phyloP scores from a whole-genome alignment of 2,888 invertebrate species.

The Leptinotarsa peninsularis region DNA sequence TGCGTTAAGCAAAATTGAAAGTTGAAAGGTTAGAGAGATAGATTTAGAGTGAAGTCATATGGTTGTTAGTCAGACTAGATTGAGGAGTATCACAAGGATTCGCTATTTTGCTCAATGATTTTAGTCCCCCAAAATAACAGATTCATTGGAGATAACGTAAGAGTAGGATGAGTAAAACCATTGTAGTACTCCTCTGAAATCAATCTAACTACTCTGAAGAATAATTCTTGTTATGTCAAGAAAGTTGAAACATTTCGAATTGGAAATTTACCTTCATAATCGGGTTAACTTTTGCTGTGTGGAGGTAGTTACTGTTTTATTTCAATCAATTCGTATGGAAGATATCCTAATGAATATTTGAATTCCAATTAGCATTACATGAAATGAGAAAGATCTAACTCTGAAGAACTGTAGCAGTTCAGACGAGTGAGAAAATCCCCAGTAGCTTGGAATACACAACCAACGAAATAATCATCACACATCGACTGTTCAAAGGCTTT shows the following conservation, averaged over 20 bases:
- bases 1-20: constrained; percentile 46
- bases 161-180: constrained; percentile 2
- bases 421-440: too few species aligned
- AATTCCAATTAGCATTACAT: neutral
- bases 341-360: neutral
- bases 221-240: constrained; percentile 24
- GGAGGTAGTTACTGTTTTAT: constrained; percentile 20
- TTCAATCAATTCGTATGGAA: neutral
- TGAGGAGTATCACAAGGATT: constrained; percentile 29
- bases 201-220: constrained; percentile 37
- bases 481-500: too few species aligned
- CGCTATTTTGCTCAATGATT: constrained; percentile 9
- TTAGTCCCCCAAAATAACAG: constrained; percentile 18
- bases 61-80: constrained; percentile 23
- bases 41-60: constrained; percentile 37
- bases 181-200: constrained; percentile 33
- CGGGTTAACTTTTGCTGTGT: constrained; percentile 12
- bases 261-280: neutral
- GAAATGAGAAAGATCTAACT: too few species aligned
- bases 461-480: too few species aligned
- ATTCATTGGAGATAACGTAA: too few species aligned
- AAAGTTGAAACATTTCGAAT: constrained; percentile 35
- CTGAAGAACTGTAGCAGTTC: too few species aligned
- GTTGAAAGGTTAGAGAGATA: constrained; percentile 38
- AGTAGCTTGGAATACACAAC: too few species aligned